Evolutionary conservation across 2,113 vertebrate species (phyloP).

Genomic region (Thamnaconus septentrionalis): DNA sequence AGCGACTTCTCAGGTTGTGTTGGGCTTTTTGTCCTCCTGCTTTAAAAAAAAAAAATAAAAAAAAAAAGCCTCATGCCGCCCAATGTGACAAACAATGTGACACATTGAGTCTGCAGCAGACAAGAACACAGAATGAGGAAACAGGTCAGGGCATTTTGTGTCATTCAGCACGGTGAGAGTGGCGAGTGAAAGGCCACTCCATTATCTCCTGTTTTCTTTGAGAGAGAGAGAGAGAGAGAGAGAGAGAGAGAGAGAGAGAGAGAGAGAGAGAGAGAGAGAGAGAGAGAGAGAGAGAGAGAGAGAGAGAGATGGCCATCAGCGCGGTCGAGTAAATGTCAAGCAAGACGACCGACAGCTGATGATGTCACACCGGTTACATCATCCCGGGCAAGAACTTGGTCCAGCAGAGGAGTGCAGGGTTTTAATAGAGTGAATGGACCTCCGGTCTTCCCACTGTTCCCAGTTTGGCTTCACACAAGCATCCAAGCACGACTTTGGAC

Average conservation of each 20-base stretch:
- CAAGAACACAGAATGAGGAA: too few species aligned
- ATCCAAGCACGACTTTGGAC: too few species aligned
- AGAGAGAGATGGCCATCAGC: background rate
- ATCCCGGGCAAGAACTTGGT: background rate
- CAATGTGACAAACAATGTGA: too few species aligned
- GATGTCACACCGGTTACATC: background rate
- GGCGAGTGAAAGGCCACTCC: conserved; percentile 14
- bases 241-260: too few species aligned
- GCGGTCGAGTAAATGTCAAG: conserved; percentile 8
- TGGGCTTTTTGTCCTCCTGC: too few species aligned
- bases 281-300: background rate
- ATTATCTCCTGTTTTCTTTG: conserved; percentile 39
- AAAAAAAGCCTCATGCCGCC: too few species aligned
- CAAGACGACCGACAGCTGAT: background rate
- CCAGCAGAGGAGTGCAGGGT: background rate
- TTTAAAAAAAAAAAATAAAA: too few species aligned
- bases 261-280: conserved; percentile 6
- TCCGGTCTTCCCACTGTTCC: too few species aligned
- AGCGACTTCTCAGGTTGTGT: too few species aligned
- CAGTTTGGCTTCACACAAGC: too few species aligned
- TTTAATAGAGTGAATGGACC: background rate
- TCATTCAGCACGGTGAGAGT: background rate
- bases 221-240: conserved; percentile 3
- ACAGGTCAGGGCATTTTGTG: too few species aligned
- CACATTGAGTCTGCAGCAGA: too few species aligned